Evolutionary conservation across 2,888 invertebrate species (phyloP).

Genomic region (Ectemnius lituratus): DNA sequence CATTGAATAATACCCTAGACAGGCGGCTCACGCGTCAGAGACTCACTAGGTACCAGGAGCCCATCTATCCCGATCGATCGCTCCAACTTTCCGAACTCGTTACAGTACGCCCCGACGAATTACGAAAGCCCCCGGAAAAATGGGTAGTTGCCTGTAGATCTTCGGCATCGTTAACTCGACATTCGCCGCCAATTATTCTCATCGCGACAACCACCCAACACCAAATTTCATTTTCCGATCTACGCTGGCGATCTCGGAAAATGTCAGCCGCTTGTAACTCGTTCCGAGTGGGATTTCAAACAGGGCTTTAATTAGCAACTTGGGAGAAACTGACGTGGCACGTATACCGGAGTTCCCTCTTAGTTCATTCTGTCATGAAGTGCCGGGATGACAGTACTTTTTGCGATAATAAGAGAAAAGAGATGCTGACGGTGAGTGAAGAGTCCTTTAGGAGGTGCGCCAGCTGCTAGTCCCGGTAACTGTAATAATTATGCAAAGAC

Average conservation of each 20-base stretch:
- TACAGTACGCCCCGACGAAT: too few species aligned
- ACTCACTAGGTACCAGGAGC: background rate
- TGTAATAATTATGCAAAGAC: slow-evolving; percentile 76
- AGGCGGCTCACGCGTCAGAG: slow-evolving; percentile 6
- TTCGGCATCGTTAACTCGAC: too few species aligned
- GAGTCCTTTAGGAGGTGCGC: slow-evolving; percentile 50
- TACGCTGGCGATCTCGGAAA: background rate
- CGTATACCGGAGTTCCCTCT: background rate
- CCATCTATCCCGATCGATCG: background rate
- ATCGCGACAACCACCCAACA: too few species aligned
- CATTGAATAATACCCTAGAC: slow-evolving; percentile 36
- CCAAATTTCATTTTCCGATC: too few species aligned
- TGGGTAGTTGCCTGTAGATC: too few species aligned
- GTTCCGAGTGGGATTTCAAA: background rate
- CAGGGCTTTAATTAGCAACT: background rate
- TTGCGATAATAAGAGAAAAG: background rate
- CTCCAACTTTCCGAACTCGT: background rate
- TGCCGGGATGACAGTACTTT: background rate
- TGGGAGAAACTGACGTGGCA: background rate
- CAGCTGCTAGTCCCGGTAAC: slow-evolving; percentile 68
- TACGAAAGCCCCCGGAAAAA: too few species aligned
- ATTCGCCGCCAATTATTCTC: too few species aligned
- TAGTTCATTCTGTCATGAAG: background rate
- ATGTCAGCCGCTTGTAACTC: background rate
- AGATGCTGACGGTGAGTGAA: slow-evolving; percentile 14